Conservation (phyloP, 1,140 invertebrate genomes). For the Polyergus mexicanus region DNA sequence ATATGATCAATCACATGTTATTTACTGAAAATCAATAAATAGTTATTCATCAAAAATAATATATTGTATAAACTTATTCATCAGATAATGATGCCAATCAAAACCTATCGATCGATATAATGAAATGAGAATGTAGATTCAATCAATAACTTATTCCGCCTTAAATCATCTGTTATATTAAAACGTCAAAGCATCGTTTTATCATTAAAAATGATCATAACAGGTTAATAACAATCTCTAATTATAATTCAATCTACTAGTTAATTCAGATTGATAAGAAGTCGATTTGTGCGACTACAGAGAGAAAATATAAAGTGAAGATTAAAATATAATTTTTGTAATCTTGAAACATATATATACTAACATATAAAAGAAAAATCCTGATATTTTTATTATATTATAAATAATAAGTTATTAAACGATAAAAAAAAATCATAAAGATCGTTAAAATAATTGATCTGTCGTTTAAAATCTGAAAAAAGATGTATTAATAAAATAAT, state of each 20-base stretch:
- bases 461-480: background rate
- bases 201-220: conserved; percentile 26
- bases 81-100: no score
- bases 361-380: no score
- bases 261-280: conserved; percentile 49
- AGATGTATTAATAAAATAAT: background rate
- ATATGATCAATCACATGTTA: background rate
- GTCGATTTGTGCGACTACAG: conserved; percentile 1
- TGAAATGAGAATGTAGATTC: background rate
- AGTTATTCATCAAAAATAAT: background rate
- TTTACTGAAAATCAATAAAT: background rate
- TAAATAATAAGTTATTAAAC: conserved; percentile 31
- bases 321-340: no score
- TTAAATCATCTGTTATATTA: conserved; percentile 2
- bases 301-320: no score
- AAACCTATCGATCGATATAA: background rate
- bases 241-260: conserved; percentile 8
- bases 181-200: conserved; percentile 17
- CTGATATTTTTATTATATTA: no score
- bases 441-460: conserved; percentile 14
- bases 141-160: background rate
- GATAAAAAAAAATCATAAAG: background rate
- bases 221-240: conserved; percentile 30
- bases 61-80: background rate
- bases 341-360: no score